These are phyloP conservation scores for Paraescarpia echinospica DNA, from an alignment of 1,140 invertebrate genomes.

Conservation along the genomic window DNA sequence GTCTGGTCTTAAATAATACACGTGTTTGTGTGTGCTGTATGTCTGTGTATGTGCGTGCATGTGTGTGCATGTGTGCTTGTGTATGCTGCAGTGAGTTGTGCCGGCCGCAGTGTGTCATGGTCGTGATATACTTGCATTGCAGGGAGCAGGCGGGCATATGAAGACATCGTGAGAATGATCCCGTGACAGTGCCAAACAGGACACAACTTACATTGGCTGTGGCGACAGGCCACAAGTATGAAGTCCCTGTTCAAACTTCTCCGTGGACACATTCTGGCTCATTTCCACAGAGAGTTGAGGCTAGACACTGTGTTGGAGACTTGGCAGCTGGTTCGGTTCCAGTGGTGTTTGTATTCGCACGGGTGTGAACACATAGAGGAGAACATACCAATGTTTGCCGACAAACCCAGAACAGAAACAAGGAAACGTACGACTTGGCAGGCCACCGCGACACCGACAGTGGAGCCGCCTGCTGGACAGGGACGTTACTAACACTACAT, in stretches of 20 bases:
- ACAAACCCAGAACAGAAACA: neutral
- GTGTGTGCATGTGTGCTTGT: neutral
- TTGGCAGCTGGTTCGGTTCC: neutral
- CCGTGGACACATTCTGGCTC: neutral
- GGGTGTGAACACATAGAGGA: neutral
- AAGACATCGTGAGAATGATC: neutral
- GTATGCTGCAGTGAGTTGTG: too few species aligned
- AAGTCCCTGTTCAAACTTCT: neutral
- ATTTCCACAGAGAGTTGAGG: neutral
- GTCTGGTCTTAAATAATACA: too few species aligned
- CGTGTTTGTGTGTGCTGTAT: too few species aligned
- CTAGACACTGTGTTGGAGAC: neutral
- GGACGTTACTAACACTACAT: neutral
- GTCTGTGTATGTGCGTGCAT: neutral
- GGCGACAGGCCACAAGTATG: neutral
- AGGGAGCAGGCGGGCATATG: neutral
- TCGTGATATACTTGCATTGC: neutral
- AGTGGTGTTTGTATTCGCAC: neutral
- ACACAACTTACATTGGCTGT: neutral
- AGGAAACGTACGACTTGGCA: neutral
- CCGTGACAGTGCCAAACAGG: neutral
- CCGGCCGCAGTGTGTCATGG: neutral
- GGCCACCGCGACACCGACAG: neutral
- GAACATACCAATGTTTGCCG: neutral
- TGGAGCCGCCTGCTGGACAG: neutral